A percentile compares a stretch with the other conserved stretches of the same genome.
These are phyloP conservation scores for Spatulosminthurus flaviceps DNA, from an alignment of 2,888 invertebrate species.

Conservation along the genomic window DNA sequence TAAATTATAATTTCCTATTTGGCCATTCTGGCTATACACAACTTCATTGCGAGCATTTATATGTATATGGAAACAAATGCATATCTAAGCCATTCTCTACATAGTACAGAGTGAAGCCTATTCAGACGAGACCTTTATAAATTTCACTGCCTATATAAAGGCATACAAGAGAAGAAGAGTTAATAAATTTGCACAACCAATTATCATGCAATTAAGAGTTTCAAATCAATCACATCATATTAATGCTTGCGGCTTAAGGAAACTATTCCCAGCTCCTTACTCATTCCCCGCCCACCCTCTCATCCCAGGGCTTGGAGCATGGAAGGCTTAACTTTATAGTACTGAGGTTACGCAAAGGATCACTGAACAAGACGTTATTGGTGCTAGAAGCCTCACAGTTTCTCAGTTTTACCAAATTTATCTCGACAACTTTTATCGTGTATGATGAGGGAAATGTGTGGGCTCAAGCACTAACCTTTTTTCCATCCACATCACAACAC, in stretches of 20 bases:
- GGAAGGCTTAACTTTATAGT: background rate
- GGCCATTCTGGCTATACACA: too few species aligned
- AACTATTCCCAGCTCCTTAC: conserved; percentile 13
- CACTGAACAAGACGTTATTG: conserved; percentile 11
- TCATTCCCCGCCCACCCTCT: background rate
- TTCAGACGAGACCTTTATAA: background rate
- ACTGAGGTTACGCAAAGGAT: background rate
- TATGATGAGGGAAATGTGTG: background rate
- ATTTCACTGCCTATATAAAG: background rate
- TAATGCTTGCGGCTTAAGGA: conserved; percentile 18
- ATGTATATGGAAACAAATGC: background rate
- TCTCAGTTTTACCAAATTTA: background rate
- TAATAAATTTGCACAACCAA: conserved; percentile 1
- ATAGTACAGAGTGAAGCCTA: background rate
- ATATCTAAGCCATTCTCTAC: background rate
- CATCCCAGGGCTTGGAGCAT: background rate
- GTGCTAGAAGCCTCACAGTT: background rate
- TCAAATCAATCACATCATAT: conserved; percentile 2
- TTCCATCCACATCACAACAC: too few species aligned
- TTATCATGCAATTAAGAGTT: conserved; percentile 18
- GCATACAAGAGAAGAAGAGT: background rate
- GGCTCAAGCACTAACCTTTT: too few species aligned
- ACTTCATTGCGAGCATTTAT: background rate
- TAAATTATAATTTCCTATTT: conserved; percentile 34
- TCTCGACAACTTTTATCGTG: background rate